phyloP scores from a whole-genome alignment of 2,797 vertebrate genomes.

The Macropus fuliginosus region DNA sequence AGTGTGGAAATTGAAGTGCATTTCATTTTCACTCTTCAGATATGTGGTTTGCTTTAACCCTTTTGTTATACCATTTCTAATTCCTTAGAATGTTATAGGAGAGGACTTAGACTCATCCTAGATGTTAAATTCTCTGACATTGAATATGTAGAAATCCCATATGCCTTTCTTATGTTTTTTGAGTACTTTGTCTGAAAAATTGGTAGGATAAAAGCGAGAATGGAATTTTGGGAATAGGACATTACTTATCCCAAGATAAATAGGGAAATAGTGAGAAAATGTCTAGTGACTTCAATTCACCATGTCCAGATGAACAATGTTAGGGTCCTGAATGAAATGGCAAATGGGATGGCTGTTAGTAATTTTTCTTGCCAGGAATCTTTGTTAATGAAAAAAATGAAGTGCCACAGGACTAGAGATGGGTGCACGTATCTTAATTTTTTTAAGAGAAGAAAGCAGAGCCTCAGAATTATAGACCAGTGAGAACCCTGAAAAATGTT shows the following conservation, averaged over 20 bases:
- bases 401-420: background rate
- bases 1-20: constrained; percentile 63
- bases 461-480: background rate
- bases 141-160: background rate
- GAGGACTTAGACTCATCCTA: background rate
- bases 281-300: background rate
- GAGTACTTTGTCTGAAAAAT: background rate
- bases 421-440: background rate
- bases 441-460: background rate
- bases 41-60: constrained; percentile 60
- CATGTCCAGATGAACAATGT: background rate
- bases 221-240: background rate
- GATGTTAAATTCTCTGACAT: background rate
- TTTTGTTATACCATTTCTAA: background rate
- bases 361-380: background rate
- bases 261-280: background rate
- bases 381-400: background rate
- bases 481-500: background rate
- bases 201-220: background rate
- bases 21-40: constrained; percentile 59
- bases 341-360: background rate
- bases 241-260: background rate
- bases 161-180: background rate
- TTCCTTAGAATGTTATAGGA: background rate
- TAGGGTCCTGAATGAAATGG: background rate